Conservation (phyloP, 1,140 invertebrate species). For the Meloidogyne chitwoodi region DNA sequence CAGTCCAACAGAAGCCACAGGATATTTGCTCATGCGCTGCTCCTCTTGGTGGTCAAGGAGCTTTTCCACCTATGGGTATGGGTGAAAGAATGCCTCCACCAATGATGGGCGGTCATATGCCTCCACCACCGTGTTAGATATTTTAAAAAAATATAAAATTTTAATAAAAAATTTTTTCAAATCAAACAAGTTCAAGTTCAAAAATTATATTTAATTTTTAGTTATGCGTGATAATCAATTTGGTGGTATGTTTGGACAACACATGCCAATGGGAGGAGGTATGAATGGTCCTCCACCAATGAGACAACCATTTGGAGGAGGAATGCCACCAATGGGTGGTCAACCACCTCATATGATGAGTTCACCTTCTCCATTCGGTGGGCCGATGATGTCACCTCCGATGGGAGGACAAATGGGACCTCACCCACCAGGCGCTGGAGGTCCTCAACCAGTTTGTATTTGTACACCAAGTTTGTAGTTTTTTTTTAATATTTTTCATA, state of each 20-base stretch:
- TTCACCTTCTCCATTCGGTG: not conserved
- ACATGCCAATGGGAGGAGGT: not conserved
- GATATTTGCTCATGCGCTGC: conserved; percentile 18
- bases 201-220: not conserved
- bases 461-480: not conserved
- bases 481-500: not conserved
- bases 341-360: not conserved
- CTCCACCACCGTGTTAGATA: not conserved
- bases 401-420: conserved; percentile 7
- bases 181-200: too few species aligned
- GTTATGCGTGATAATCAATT: not conserved
- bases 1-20: conserved; percentile 15
- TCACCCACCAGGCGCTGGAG: not conserved
- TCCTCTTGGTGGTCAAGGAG: not conserved
- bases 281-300: not conserved
- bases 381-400: not conserved
- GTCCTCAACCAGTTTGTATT: not conserved
- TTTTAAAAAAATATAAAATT: too few species aligned
- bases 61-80: conserved; percentile 1
- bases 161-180: not conserved
- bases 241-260: not conserved
- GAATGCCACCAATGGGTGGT: conserved; percentile 2
- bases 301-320: not conserved
- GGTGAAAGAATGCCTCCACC: not conserved
- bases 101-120: not conserved